These are phyloP conservation scores for Pteruthius melanotis DNA, from an alignment of 2,113 vertebrate genomes.

Conservation along the genomic window DNA sequence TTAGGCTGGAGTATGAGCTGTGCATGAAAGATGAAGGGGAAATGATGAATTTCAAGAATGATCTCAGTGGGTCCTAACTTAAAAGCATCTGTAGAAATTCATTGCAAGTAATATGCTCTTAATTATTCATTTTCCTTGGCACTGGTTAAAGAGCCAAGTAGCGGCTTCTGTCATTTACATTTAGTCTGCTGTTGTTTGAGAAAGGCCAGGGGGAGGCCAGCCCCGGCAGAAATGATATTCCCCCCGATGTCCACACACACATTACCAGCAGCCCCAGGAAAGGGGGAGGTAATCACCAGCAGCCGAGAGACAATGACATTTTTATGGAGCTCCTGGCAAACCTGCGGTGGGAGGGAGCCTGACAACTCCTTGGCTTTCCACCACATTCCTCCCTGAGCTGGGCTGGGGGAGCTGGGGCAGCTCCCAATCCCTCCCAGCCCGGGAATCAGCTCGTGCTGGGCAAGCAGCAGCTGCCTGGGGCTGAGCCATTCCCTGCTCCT, in stretches of 20 bases:
- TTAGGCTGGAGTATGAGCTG: slow-evolving; percentile 32
- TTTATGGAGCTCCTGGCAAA: slow-evolving; percentile 77
- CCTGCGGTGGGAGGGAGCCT: slow-evolving; percentile 43
- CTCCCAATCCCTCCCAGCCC: neutral
- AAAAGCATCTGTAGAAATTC: slow-evolving; percentile 73
- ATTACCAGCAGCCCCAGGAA: slow-evolving; percentile 59
- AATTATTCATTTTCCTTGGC: slow-evolving; percentile 83
- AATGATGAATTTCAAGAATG: slow-evolving; percentile 70
- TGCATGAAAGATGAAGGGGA: slow-evolving; percentile 62
- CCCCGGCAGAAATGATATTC: slow-evolving; percentile 62
- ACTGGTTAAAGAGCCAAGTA: slow-evolving; percentile 65
- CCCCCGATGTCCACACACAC: slow-evolving; percentile 21
- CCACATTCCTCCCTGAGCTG: slow-evolving; percentile 25
- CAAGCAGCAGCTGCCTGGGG: neutral
- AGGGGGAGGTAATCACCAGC: slow-evolving; percentile 70
- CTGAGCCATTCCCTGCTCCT: neutral
- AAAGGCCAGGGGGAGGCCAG: slow-evolving; percentile 73
- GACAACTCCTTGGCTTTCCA: slow-evolving; percentile 67
- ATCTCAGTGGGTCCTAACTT: slow-evolving; percentile 65
- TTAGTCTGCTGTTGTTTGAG: slow-evolving; percentile 79
- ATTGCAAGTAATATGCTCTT: slow-evolving; percentile 71
- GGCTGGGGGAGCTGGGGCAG: neutral
- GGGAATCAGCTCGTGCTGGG: neutral
- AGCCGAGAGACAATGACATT: slow-evolving; percentile 77
- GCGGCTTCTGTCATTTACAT: slow-evolving; percentile 77